These are phyloP conservation scores for Tautogolabrus adspersus DNA, from an alignment of 2,113 vertebrate species.

Conservation along the genomic window DNA sequence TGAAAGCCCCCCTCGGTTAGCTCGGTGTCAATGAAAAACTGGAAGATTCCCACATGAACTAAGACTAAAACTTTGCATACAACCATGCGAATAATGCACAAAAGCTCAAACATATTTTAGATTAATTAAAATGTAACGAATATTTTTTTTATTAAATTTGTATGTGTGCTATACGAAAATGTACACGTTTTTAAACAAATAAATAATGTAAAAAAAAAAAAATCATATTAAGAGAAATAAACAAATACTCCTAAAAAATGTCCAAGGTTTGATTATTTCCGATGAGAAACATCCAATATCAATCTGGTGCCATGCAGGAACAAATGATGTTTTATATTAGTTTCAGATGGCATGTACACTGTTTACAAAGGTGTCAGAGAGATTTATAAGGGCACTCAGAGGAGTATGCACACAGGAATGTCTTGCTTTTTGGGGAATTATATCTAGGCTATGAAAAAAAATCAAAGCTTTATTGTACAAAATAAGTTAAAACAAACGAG, in stretches of 20 bases:
- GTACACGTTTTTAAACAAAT: slow-evolving; percentile 74
- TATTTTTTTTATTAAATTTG: slow-evolving; percentile 59
- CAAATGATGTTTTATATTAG: slow-evolving; percentile 70
- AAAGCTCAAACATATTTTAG: slow-evolving; percentile 64
- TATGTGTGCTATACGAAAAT: slow-evolving; percentile 65
- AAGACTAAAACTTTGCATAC: slow-evolving; percentile 69
- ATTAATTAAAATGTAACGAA: slow-evolving; percentile 63
- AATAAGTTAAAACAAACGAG: slow-evolving; percentile 80
- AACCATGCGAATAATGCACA: slow-evolving; percentile 77
- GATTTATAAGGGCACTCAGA: slow-evolving; percentile 82
- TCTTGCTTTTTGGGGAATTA: slow-evolving; percentile 62
- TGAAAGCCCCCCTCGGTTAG: slow-evolving; percentile 61
- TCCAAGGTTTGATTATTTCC: slow-evolving; percentile 64
- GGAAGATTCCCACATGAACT: slow-evolving; percentile 70
- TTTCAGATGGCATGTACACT: slow-evolving; percentile 78
- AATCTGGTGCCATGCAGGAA: slow-evolving; percentile 75
- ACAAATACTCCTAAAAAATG: slow-evolving; percentile 62
- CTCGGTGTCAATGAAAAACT: slow-evolving; percentile 41
- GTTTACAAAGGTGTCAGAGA: slow-evolving; percentile 85
- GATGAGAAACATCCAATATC: slow-evolving; percentile 50
- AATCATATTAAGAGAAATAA: slow-evolving; percentile 30
- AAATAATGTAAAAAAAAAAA: slow-evolving; percentile 74
- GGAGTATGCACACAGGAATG: slow-evolving; percentile 76
- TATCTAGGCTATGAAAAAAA: slow-evolving; percentile 52
- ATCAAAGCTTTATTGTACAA: slow-evolving; percentile 75